Conservation (phyloP, 1,140 invertebrate species). For the Adelges cooleyi region DNA sequence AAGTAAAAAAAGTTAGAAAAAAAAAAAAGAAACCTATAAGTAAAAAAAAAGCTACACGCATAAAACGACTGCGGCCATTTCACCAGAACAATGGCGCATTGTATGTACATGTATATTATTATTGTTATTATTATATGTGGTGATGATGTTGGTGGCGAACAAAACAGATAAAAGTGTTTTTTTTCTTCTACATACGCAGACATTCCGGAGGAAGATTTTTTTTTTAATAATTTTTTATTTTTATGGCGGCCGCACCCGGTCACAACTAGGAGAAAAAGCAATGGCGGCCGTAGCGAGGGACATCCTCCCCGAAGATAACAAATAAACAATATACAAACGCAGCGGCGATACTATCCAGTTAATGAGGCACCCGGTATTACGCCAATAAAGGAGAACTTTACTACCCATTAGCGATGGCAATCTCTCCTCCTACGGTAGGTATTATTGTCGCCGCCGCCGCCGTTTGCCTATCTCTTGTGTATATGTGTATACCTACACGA, state of each 20-base stretch:
- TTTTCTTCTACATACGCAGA: no score
- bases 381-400: constrained; percentile 27
- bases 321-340: no score
- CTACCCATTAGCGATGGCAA: constrained; percentile 24
- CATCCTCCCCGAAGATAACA: not conserved
- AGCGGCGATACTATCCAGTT: constrained; percentile 9
- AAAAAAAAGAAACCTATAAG: not conserved
- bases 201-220: no score
- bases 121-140: no score
- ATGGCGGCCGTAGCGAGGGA: not conserved
- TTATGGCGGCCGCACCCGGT: not conserved
- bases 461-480: no score
- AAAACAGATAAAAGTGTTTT: no score
- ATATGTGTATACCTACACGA: not conserved
- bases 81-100: constrained; percentile 21
- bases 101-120: not conserved
- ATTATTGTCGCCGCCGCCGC: not conserved
- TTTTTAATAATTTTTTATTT: no score
- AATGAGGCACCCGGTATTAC: constrained; percentile 27
- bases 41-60: constrained; percentile 8
- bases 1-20: not conserved
- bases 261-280: not conserved
- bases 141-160: no score
- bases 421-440: not conserved
- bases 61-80: not conserved